These are phyloP conservation scores for Litoditis marina DNA, from an alignment of 2,888 invertebrate species.

Conservation along the genomic window DNA sequence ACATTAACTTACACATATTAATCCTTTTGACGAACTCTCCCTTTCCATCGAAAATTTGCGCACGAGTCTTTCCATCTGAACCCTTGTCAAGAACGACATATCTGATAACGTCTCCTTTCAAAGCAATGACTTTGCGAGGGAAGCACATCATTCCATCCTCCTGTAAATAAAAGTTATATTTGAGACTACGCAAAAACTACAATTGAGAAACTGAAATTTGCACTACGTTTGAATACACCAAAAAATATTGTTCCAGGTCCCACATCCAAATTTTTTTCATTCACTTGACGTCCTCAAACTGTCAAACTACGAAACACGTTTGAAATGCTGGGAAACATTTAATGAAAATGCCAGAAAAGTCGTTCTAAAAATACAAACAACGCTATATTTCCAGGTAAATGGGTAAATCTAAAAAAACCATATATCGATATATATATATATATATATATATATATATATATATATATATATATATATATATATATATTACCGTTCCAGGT, in stretches of 20 bases:
- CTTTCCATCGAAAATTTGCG: constrained; percentile 40
- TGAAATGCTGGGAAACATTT: background rate
- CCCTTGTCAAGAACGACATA: constrained; percentile 49
- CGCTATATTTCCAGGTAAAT: too few relatives aligned
- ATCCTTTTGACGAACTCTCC: constrained; percentile 45
- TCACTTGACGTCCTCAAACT: too few relatives aligned
- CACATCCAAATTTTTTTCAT: too few relatives aligned
- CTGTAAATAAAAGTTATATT: background rate
- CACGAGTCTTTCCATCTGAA: constrained; percentile 36
- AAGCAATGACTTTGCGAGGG: constrained; percentile 49
- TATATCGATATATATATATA: background rate
- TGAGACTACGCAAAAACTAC: too few relatives aligned
- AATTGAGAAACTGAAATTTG: too few relatives aligned
- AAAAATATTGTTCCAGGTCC: too few relatives aligned
- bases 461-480: background rate
- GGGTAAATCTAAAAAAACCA: too few relatives aligned
- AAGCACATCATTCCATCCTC: constrained; percentile 56
- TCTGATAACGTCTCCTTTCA: constrained; percentile 33
- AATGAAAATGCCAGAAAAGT: too few relatives aligned
- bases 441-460: too few relatives aligned
- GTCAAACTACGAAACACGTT: too few relatives aligned
- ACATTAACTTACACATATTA: constrained; percentile 35
- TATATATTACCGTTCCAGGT: constrained; percentile 32
- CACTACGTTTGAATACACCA: background rate
- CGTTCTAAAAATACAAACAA: background rate